Conservation (phyloP, 37 sponge, comb jelly and placozoan genomes). For the Chondrosia reniformis region DNA sequence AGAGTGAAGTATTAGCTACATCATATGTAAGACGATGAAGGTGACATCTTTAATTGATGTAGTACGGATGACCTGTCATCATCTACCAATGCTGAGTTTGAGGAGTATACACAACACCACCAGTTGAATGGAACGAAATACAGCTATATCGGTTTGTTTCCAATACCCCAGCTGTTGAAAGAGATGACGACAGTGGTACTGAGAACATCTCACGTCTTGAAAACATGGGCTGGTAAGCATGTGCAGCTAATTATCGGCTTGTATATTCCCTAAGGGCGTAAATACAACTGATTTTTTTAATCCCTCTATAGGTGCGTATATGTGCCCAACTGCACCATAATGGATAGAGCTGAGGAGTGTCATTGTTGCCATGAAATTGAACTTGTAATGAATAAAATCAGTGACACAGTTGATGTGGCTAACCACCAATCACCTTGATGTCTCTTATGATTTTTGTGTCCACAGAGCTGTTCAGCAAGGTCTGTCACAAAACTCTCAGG, state of each 20-base stretch:
- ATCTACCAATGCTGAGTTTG: background rate
- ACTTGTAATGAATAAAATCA: slow-evolving; percentile 9
- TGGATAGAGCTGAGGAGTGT: slow-evolving; percentile 19
- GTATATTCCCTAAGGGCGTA: background rate
- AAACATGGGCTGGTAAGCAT: slow-evolving; percentile 8
- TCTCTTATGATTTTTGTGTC: background rate
- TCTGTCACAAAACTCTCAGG: background rate
- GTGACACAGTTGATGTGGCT: background rate
- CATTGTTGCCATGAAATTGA: background rate
- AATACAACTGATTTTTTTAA: background rate
- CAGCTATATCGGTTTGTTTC: slow-evolving; percentile 11
- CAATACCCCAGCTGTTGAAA: slow-evolving; percentile 6
- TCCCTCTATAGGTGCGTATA: slow-evolving; percentile 8
- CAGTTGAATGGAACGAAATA: background rate
- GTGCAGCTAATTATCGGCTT: background rate
- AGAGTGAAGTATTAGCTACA: background rate
- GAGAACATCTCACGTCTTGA: slow-evolving; percentile 7
- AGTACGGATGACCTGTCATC: slow-evolving; percentile 1
- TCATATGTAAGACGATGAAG: background rate
- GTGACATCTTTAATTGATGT: no score
- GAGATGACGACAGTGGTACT: background rate
- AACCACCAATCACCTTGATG: slow-evolving; percentile 1
- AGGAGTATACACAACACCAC: background rate
- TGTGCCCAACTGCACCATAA: slow-evolving; percentile 18
- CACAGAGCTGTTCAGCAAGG: slow-evolving; percentile 11